Base-by-base conservation (phyloP, 2,888 invertebrate species). In the Steinernema carpocapsae region DNA sequence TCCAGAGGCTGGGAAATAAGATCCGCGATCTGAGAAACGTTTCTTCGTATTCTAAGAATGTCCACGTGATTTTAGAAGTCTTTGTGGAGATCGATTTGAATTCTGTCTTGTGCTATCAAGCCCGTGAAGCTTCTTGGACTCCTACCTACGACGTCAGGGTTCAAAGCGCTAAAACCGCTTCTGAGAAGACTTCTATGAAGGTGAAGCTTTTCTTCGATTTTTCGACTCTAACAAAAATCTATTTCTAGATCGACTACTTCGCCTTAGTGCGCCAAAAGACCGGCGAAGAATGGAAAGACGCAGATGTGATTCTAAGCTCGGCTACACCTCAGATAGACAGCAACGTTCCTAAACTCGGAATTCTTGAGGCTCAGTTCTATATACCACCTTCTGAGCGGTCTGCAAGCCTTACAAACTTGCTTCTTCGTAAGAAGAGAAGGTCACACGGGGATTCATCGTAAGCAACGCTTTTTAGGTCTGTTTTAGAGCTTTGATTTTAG, bases 241-340 rank as follows among this genome's bases (percentile, higher is more conserved):
- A 51, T 6, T 51, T n/a, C 51, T 73, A 82, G 80, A 80, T 89
- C 24, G 78, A 83, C 71, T 88, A 89, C 80, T 87, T 84, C 79
- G 88, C 87, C 3, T 75, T 86, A 74, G 86, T 89, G 71, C 74
- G 79, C 32, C 89, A 89, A 80, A 77, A 79, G 3, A 88, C 88
- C 4, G 88, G 87, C 0, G 89, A 89, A 76, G 88, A 89, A 76
- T 89, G 89, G 88, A 77, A 74, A 17, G 74, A 77, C 26, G 78
- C 80, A 19, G 74, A 80, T 17, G 52, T 83, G 14, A 46, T 78
- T 17, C 76, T 85, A 1, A 80, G 82, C 42, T 85, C 85, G 14
- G 84, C 83, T 48, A 78, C 77, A 37, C 85, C 85, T 22, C 77
- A 77, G 26, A 73, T 81, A 17, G 85, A 82, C 7, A 83, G 82